Evolutionary conservation across 2,888 invertebrate genomes (phyloP).

Genomic region (Elaeidobius kamerunicus): DNA sequence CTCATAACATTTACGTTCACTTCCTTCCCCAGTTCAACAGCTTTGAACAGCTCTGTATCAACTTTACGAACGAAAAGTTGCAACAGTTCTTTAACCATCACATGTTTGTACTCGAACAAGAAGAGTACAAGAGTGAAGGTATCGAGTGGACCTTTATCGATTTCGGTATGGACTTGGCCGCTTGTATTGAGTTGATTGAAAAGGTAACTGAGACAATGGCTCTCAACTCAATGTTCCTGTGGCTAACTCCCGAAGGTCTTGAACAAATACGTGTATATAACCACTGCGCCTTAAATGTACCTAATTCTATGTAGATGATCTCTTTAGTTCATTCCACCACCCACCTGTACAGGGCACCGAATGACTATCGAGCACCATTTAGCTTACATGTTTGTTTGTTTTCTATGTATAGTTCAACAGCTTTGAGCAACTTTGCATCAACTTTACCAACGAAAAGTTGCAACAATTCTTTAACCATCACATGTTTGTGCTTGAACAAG

Average conservation of each 20-base stretch:
- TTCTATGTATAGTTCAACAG: constrained; percentile 67
- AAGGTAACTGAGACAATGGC: constrained; percentile 64
- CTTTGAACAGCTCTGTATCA: constrained; percentile 98
- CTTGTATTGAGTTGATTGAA: constrained; percentile 94
- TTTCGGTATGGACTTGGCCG: constrained; percentile 95
- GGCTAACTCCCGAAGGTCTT: neutral
- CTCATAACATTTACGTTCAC: no score
- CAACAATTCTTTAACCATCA: constrained; percentile 95
- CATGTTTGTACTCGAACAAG: constrained; percentile 98
- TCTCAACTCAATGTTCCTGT: constrained; percentile 21
- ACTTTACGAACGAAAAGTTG: constrained; percentile 96
- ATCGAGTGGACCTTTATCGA: constrained; percentile 96
- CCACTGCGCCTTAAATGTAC: no score
- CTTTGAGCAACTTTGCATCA: constrained; percentile 92
- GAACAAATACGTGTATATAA: constrained; percentile 18
- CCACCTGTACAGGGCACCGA: constrained; percentile 37
- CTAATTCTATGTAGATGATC: no score
- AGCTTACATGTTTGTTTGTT: constrained; percentile 37
- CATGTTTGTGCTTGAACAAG: constrained; percentile 93
- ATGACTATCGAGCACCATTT: constrained; percentile 32
- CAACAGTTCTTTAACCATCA: constrained; percentile 99
- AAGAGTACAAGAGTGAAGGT: constrained; percentile 92
- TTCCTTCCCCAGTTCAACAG: constrained; percentile 73
- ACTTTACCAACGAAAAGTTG: constrained; percentile 91
- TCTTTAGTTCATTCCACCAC: constrained; percentile 37